Evolutionary conservation across 2,888 invertebrate genomes (phyloP), one percentile per base, ranked within the genome.

Genomic region (Calameuta idolon): DNA sequence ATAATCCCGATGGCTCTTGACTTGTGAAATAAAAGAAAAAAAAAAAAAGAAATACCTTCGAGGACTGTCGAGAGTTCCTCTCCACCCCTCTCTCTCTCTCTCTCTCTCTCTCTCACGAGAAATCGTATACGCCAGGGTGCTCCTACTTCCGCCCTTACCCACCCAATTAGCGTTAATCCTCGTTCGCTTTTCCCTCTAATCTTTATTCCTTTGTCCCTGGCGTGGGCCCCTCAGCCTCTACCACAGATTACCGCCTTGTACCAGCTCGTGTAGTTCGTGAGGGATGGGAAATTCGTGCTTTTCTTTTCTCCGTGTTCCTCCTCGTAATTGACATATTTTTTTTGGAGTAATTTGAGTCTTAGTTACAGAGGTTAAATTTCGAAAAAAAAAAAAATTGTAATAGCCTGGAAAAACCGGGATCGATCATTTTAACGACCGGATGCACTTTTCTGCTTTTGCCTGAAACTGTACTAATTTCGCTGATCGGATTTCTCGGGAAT

Each of bases 121-220:
- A 55, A 55, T 55, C 55, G 55, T 55, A 55, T 23, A 55, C 23
- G 55, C 15, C 34, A 34, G 33, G 12, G 34, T 5, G 74, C 35
- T 71, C 11, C n/a, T 34, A 23, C 37, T 40, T 30, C 33, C 34
- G 35, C 37, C 30, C 37, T 74, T 30, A 40, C n/a, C 86, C 86
- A 84, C 85, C 87, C 88, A 90, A 89, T 90, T 90, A 89, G 87
- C 86, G 88, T 87, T 89, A 89, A 89, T 87, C 87, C 87, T 85
- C 85, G 86, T 85, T 88, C 87, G 82, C 85, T 77, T 75, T 83
- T 87, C 86, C 84, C 85, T 86, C 83, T 85, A 89, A 89, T 89
- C 87, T 89, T 83, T 88, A 88, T 89, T 87, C 87, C 88, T 88
- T 87, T 88, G 87, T 86, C 81, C 83, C 83, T 82, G 34, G 74